These are phyloP conservation scores for Acrobasis consociella DNA, from an alignment of 2,888 invertebrate genomes.

Conservation along the genomic window DNA sequence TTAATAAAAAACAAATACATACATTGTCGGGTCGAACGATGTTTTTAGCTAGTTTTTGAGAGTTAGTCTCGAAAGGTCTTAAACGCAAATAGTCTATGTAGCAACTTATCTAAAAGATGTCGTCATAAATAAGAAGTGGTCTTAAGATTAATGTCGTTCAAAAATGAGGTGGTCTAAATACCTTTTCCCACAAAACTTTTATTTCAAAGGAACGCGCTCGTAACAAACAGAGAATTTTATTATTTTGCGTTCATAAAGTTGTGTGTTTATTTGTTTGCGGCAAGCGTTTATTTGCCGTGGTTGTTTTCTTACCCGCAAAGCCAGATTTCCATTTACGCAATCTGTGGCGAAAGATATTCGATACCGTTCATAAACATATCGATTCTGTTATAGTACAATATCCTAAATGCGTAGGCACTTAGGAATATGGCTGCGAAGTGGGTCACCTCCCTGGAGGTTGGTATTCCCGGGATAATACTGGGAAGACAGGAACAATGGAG, in stretches of 20 bases:
- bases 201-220: not conserved
- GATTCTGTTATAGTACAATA: slow-evolving; percentile 59
- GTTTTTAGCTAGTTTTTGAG: too few species aligned
- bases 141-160: too few species aligned
- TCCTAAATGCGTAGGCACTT: slow-evolving; percentile 74
- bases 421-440: slow-evolving; percentile 65
- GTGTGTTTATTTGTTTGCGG: slow-evolving; percentile 34
- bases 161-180: too few species aligned
- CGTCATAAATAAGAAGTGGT: too few species aligned
- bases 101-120: too few species aligned
- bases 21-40: not conserved
- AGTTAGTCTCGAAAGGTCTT: too few species aligned
- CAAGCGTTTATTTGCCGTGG: slow-evolving; percentile 45
- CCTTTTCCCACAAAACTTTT: not conserved
- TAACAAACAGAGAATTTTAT: slow-evolving; percentile 18
- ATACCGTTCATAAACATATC: slow-evolving; percentile 55
- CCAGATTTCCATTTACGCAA: slow-evolving; percentile 64
- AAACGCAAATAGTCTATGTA: too few species aligned
- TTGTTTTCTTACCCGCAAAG: slow-evolving; percentile 47
- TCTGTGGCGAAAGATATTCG: slow-evolving; percentile 62
- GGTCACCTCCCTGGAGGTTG: slow-evolving; percentile 70
- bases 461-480: slow-evolving; percentile 57
- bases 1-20: too few species aligned
- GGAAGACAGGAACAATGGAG: slow-evolving; percentile 62
- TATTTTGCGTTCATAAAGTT: slow-evolving; percentile 23